Evolutionary conservation across 2,888 invertebrate species (phyloP).

Genomic region (Camponotus fellah): DNA sequence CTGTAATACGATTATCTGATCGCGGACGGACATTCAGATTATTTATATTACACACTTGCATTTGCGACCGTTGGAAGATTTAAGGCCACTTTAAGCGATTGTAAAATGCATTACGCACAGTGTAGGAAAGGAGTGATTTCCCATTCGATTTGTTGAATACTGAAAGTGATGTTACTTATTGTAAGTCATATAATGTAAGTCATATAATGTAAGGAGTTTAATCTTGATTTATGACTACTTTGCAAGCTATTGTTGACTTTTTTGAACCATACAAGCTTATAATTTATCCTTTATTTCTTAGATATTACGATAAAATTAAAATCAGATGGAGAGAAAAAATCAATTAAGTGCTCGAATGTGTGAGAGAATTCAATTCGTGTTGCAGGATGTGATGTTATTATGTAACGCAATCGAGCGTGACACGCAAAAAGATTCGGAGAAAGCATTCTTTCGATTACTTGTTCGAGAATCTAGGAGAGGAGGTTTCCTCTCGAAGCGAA

Average conservation of each 20-base stretch:
- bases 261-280: background rate
- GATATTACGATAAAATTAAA: background rate
- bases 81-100: constrained; percentile 46
- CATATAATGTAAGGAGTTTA: constrained; percentile 22
- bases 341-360: background rate
- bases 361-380: background rate
- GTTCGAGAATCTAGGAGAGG: constrained; percentile 23
- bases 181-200: constrained; percentile 22
- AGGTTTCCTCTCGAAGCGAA: constrained; percentile 28
- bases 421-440: background rate
- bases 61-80: constrained; percentile 37
- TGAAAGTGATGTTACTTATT: constrained; percentile 39
- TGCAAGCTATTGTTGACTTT: background rate
- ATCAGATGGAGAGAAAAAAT: background rate
- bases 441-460: constrained; percentile 28
- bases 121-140: constrained; percentile 19
- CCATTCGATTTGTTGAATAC: constrained; percentile 40
- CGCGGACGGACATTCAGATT: constrained; percentile 52
- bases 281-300: background rate
- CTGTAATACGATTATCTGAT: constrained; percentile 57
- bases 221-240: constrained; percentile 38
- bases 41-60: constrained; percentile 53
- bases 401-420: constrained; percentile 26
- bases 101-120: constrained; percentile 32
- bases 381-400: background rate